These are phyloP conservation scores for Vanessa cardui DNA, from an alignment of 2,888 invertebrate species.

Conservation along the genomic window DNA sequence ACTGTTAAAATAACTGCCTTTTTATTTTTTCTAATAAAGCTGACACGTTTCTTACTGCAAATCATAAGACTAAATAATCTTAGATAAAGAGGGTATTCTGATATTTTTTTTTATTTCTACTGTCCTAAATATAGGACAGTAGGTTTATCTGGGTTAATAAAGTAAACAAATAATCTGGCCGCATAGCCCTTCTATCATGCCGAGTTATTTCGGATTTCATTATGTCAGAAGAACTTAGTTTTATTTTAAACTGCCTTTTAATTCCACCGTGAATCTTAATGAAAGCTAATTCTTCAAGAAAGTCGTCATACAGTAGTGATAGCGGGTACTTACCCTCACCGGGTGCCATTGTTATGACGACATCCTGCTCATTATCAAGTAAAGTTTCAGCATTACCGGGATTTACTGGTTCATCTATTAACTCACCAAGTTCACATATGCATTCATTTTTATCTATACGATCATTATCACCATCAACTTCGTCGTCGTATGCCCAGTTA, in stretches of 20 bases:
- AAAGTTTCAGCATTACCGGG: conserved; percentile 5
- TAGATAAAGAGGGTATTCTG: conserved; percentile 13
- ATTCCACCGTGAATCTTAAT: conserved; percentile 37
- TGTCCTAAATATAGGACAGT: background rate
- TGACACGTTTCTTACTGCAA: conserved; percentile 41
- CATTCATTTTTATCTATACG: background rate
- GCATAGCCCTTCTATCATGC: conserved; percentile 39
- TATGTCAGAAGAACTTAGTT: conserved; percentile 29
- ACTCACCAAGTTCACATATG: background rate
- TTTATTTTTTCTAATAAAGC: conserved; percentile 38
- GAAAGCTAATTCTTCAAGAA: conserved; percentile 39
- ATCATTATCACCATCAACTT: too few species aligned
- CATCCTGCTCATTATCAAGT: conserved; percentile 13
- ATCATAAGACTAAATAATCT: conserved; percentile 15
- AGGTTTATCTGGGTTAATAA: conserved; percentile 1
- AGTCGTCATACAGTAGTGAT: conserved; percentile 33
- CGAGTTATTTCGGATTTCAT: conserved; percentile 35
- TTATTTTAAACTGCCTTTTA: conserved; percentile 36
- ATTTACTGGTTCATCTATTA: background rate
- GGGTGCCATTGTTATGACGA: conserved; percentile 5
- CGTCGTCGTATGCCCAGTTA: background rate
- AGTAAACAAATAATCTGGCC: conserved; percentile 38
- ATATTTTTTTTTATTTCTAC: conserved; percentile 10
- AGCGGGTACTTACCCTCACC: conserved; percentile 15
- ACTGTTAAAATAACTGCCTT: conserved; percentile 40